Conservation (phyloP, 2,113 vertebrate genomes). For the Corythornis vintsioides region DNA sequence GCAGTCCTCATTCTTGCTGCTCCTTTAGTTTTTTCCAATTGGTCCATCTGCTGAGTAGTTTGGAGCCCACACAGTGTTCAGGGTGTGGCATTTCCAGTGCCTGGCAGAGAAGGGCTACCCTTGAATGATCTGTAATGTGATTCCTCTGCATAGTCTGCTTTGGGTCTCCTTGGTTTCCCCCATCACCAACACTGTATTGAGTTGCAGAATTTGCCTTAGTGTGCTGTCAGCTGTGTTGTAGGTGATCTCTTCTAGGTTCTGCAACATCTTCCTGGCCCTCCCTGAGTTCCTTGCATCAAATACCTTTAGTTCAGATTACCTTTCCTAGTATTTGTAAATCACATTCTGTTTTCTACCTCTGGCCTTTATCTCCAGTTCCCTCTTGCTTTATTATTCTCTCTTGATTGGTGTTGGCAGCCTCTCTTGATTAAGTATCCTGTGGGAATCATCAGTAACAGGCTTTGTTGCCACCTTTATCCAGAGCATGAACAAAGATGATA, state of each 20-base stretch:
- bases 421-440: slow-evolving; percentile 45
- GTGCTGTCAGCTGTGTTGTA: not conserved
- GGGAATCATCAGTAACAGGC: slow-evolving; percentile 34
- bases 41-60: not conserved
- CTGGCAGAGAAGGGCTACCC: not conserved
- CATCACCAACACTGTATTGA: not conserved
- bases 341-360: not conserved
- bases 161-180: slow-evolving; percentile 56
- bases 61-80: not conserved
- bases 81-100: slow-evolving; percentile 14
- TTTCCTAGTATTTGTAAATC: not conserved
- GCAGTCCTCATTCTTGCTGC: not conserved
- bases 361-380: not conserved
- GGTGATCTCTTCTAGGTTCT: slow-evolving; percentile 16
- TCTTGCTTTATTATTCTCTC: slow-evolving; percentile 32
- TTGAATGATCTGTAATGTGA: slow-evolving; percentile 17
- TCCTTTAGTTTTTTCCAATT: not conserved
- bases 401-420: slow-evolving; percentile 47
- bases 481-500: slow-evolving; percentile 9
- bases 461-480: slow-evolving; percentile 45
- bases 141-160: not conserved
- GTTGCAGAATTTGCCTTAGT: slow-evolving; percentile 18
- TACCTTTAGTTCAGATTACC: not conserved
- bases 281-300: not conserved
- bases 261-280: not conserved